Percentiles rank a stretch among this genome's conserved stretches.
Conservation (phyloP, 2,113 vertebrate species). For the Leucopternis melanops region DNA sequence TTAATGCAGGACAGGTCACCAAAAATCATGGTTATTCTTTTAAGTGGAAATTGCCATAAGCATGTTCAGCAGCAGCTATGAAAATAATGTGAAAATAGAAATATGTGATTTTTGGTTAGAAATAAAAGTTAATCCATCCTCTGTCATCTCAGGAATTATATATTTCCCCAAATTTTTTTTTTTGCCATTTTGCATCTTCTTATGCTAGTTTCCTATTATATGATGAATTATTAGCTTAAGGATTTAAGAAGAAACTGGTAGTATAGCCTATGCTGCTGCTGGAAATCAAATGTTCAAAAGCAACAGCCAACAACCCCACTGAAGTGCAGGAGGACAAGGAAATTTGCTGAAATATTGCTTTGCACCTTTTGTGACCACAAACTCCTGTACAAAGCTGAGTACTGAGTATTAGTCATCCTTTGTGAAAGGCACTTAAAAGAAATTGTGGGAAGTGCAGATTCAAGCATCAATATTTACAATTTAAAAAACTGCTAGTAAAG, state of each 20-base stretch:
- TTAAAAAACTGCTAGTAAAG: neutral
- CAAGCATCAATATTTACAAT: neutral
- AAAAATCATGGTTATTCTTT: neutral
- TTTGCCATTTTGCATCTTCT: neutral
- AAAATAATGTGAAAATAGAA: neutral
- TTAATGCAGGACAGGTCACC: neutral
- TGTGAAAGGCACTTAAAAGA: slow-evolving; percentile 4
- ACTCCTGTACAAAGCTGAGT: neutral
- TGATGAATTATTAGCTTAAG: neutral
- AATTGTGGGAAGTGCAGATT: neutral
- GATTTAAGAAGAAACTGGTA: neutral
- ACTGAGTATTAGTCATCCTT: neutral
- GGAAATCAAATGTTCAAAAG: neutral
- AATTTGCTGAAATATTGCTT: slow-evolving; percentile 3
- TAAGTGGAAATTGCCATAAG: neutral
- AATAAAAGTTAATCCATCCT: neutral
- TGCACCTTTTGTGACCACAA: neutral
- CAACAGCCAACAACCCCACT: neutral
- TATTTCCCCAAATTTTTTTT: neutral
- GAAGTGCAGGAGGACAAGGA: neutral
- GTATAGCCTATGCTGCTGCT: neutral
- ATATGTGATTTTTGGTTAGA: neutral
- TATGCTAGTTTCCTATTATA: neutral
- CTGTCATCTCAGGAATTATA: neutral
- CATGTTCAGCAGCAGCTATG: neutral